Percentiles rank a stretch among this genome's conserved stretches.
Conservation (phyloP, 2,113 vertebrate species). For the Peucedramus taeniatus region DNA sequence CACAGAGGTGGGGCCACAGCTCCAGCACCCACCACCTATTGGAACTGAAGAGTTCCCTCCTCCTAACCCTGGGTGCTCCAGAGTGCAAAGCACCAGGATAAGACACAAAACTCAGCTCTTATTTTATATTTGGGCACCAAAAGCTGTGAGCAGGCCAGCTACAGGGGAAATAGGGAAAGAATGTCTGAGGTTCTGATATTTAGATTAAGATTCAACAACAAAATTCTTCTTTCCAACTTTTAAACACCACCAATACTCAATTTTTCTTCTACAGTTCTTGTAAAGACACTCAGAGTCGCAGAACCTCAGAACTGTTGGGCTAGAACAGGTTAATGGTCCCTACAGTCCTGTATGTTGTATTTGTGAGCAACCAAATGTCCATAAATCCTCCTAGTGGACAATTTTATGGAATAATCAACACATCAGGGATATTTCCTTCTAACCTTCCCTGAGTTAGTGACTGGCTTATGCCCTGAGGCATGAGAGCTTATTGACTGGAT, state of each 20-base stretch:
- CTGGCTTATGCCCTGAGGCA: constrained; percentile 24
- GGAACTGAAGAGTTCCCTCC: background rate
- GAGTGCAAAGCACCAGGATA: background rate
- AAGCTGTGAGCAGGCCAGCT: background rate
- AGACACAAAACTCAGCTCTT: background rate
- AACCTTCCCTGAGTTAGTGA: constrained; percentile 7
- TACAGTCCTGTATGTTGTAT: constrained; percentile 14
- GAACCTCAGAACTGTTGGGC: background rate
- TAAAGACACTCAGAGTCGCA: background rate
- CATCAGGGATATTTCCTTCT: constrained; percentile 34
- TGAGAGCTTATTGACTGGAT: constrained; percentile 43
- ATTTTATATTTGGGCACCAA: background rate
- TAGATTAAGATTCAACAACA: background rate
- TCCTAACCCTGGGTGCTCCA: background rate
- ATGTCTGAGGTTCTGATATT: background rate
- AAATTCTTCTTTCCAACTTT: background rate
- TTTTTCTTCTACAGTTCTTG: background rate
- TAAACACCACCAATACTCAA: background rate
- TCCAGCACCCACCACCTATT: background rate
- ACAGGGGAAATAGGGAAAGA: background rate
- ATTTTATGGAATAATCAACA: constrained; percentile 59
- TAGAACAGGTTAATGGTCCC: constrained; percentile 46
- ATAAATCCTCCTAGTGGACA: constrained; percentile 56
- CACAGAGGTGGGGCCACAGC: background rate
- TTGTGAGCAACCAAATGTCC: constrained; percentile 18